These are phyloP conservation scores for Hypotaenidia philippensis DNA, from an alignment of 2,797 vertebrate genomes.

Conservation along the genomic window DNA sequence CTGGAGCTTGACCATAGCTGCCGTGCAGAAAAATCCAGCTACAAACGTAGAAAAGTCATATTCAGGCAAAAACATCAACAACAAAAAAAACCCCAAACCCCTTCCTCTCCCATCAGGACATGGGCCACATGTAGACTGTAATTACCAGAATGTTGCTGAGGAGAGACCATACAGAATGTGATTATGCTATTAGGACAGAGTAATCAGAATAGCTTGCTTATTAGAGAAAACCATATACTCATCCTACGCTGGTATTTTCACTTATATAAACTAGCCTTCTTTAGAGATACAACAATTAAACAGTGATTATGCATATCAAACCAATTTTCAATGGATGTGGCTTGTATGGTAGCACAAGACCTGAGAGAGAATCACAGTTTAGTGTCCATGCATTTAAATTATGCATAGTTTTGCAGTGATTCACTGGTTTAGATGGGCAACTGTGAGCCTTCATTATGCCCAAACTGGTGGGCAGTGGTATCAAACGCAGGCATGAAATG, in stretches of 20 bases:
- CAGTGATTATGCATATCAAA: background rate
- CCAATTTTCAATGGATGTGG: background rate
- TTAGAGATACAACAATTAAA: background rate
- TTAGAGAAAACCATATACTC: slow-evolving; percentile 2
- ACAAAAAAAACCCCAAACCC: background rate
- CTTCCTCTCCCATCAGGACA: background rate
- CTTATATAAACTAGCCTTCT: background rate
- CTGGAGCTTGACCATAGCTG: background rate
- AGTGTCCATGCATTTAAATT: background rate
- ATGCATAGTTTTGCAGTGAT: background rate
- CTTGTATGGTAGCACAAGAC: background rate
- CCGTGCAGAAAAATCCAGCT: background rate
- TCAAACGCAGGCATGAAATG: background rate
- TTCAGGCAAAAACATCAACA: background rate
- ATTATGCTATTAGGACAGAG: slow-evolving; percentile 7
- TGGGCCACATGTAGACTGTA: background rate
- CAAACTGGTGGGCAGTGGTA: background rate
- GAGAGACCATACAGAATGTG: slow-evolving; percentile 9
- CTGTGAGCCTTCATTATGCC: background rate
- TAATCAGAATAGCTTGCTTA: slow-evolving; percentile 17
- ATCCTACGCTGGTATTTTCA: background rate
- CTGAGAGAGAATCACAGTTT: background rate
- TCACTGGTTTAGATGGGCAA: background rate
- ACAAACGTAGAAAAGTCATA: background rate
- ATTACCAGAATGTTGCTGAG: background rate